These are phyloP conservation scores for Boulengeromyrus knoepffleri DNA, from an alignment of 2,113 vertebrate species.

Conservation along the genomic window DNA sequence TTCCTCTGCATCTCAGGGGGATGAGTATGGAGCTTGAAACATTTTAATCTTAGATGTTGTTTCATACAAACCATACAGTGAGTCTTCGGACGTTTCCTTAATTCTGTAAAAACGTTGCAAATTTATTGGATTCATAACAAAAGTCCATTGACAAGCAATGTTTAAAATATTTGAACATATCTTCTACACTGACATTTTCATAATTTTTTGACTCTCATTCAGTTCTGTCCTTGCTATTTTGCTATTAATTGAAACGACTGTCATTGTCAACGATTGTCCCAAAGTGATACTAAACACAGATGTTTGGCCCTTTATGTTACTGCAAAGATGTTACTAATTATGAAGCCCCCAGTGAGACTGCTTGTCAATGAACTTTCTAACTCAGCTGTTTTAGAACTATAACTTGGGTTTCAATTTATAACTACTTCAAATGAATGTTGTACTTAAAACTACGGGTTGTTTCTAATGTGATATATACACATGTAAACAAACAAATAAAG, in stretches of 20 bases:
- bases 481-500: not conserved
- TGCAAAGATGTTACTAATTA: not conserved
- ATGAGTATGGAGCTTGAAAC: not conserved
- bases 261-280: not conserved
- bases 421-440: not conserved
- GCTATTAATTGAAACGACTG: not conserved
- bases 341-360: not conserved
- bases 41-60: not conserved
- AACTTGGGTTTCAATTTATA: not conserved
- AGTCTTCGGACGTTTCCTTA: not conserved
- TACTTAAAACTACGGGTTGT: not conserved
- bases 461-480: not conserved
- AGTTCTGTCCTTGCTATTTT: not conserved
- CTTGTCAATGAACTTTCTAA: not conserved
- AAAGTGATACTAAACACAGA: not conserved
- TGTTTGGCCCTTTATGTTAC: not conserved
- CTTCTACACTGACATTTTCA: not conserved
- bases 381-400: not conserved
- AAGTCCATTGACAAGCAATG: not conserved
- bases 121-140: not conserved
- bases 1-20: not conserved
- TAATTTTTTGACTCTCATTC: not conserved
- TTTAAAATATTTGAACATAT: not conserved
- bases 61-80: not conserved
- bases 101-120: not conserved